These are phyloP conservation scores for Acanthornis magna DNA, from an alignment of 2,797 vertebrate genomes.

Conservation along the genomic window DNA sequence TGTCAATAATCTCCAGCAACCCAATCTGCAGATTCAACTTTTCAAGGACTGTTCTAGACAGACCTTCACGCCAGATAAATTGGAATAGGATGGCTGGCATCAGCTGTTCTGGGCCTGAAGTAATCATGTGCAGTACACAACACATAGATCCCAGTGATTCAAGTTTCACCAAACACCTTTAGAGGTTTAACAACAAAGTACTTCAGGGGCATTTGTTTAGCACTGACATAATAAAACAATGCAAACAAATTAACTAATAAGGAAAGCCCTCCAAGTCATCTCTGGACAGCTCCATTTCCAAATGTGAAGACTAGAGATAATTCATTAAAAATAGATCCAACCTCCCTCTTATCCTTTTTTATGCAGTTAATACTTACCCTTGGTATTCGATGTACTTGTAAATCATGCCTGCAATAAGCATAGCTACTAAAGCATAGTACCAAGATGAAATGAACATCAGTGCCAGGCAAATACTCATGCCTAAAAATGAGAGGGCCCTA, in stretches of 20 bases:
- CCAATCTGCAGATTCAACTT: background rate
- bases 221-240: background rate
- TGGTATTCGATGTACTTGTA: slow-evolving; percentile 99
- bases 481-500: slow-evolving; percentile 95
- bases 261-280: background rate
- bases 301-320: background rate
- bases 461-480: slow-evolving; percentile 97
- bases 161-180: background rate
- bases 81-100: background rate
- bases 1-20: background rate
- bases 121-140: background rate
- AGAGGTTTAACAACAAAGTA: background rate
- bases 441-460: slow-evolving; percentile 99
- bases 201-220: background rate
- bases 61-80: background rate
- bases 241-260: background rate
- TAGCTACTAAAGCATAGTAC: slow-evolving; percentile 98
- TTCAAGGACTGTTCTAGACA: background rate
- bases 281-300: background rate
- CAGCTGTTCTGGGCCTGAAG: background rate
- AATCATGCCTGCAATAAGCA: slow-evolving; percentile 98
- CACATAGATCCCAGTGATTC: background rate
- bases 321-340: background rate
- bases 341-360: background rate
- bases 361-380: slow-evolving; percentile 81